phyloP scores from a whole-genome alignment of 2,113 vertebrate genomes.

The Takifugu bimaculatus region DNA sequence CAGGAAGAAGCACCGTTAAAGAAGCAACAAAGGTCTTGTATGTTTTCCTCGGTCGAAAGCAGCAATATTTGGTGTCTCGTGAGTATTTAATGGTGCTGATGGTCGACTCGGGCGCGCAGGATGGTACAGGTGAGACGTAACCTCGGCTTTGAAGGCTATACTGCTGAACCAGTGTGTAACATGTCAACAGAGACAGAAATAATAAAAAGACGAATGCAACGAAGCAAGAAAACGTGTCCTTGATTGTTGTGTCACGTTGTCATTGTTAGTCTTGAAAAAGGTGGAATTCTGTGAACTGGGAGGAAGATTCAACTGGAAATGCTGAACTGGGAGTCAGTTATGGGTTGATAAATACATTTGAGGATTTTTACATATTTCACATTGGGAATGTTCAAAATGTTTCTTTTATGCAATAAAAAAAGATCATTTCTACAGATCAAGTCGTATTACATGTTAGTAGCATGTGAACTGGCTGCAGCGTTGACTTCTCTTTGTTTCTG shows the following conservation, averaged over 20 bases:
- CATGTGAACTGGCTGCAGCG: background rate
- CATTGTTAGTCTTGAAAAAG: background rate
- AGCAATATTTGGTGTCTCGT: no score
- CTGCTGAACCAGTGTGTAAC: constrained; percentile 54
- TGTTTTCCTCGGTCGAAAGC: no score
- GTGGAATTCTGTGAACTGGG: no score
- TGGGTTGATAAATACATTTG: no score
- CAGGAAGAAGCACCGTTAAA: background rate
- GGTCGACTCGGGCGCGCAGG: constrained; percentile 36
- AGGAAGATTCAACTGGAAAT: no score
- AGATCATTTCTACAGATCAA: no score
- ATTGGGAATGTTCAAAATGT: no score
- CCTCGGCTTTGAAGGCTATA: constrained; percentile 50
- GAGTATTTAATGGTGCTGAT: constrained; percentile 5
- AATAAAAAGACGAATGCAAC: constrained; percentile 69
- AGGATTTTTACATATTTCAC: no score
- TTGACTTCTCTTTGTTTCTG: background rate
- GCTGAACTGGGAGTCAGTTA: no score
- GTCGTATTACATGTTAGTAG: no score
- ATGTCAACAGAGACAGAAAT: constrained; percentile 42
- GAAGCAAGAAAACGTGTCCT: constrained; percentile 39
- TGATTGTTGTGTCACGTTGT: background rate
- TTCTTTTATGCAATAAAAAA: no score
- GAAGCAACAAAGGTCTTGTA: background rate
- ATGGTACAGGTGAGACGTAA: constrained; percentile 31